Conservation (phyloP, 30 jellyfish, hydroid and myxozoan genomes). For the Chrysaora quinquecirrha region DNA sequence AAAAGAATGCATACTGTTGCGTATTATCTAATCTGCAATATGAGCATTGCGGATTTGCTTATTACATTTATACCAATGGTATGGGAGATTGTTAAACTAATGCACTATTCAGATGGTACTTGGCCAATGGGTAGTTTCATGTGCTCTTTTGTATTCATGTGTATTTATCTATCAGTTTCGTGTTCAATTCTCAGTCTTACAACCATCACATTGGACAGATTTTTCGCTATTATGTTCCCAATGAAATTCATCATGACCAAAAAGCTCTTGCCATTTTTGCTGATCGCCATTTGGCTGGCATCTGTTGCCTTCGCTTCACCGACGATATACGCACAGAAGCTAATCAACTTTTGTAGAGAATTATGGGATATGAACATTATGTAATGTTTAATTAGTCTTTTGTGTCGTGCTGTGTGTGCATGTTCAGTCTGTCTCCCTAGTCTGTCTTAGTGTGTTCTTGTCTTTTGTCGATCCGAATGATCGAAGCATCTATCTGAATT, state of each 20-base stretch:
- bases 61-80: slow-evolving; percentile 73
- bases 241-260: slow-evolving; percentile 43
- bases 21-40: slow-evolving; percentile 67
- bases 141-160: slow-evolving; percentile 64
- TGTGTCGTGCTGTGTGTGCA: no score
- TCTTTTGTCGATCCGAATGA: no score
- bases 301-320: slow-evolving; percentile 81
- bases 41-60: slow-evolving; percentile 79
- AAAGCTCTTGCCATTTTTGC: slow-evolving; percentile 19
- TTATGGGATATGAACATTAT: no score
- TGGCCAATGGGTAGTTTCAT: slow-evolving; percentile 84
- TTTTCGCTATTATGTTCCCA: slow-evolving; percentile 77
- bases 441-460: no score
- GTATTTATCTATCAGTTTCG: slow-evolving; percentile 80
- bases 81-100: slow-evolving; percentile 65
- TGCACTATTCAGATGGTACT: slow-evolving; percentile 42
- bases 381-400: no score
- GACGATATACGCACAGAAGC: slow-evolving; percentile 67
- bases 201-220: slow-evolving; percentile 80
- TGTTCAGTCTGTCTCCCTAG: no score
- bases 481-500: no score
- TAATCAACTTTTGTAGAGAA: no score
- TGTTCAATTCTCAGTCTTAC: slow-evolving; percentile 67
- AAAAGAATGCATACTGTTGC: slow-evolving; percentile 79
- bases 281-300: slow-evolving; percentile 69